Percentiles rank a stretch among this genome's conserved stretches.
These are phyloP conservation scores for Cricetomys ansorgei DNA, from an alignment of 2,113 vertebrate species.

Conservation along the genomic window DNA sequence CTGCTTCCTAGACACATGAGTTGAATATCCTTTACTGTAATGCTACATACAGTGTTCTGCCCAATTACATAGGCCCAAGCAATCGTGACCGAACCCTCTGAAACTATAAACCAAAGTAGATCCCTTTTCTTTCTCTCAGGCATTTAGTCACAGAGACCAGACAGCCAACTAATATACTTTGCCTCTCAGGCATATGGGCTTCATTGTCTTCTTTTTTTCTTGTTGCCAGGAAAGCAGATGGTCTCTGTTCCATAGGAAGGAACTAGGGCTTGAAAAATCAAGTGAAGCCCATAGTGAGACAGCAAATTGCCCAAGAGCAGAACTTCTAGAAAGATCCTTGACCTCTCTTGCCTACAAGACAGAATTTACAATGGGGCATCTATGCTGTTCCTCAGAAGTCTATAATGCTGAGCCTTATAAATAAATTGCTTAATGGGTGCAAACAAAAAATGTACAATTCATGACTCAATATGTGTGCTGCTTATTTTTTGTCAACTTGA, in stretches of 20 bases:
- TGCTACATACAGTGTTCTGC: neutral
- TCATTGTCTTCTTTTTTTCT: neutral
- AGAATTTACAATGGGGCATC: neutral
- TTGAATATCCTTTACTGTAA: too few relatives aligned
- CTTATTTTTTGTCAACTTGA: neutral
- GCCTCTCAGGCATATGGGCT: neutral
- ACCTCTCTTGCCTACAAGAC: neutral
- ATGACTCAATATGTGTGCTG: neutral
- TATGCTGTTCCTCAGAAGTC: neutral
- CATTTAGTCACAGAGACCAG: neutral
- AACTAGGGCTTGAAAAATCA: neutral
- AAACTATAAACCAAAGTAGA: neutral
- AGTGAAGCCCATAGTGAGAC: neutral
- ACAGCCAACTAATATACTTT: neutral
- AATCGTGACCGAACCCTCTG: neutral
- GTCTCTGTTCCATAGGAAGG: neutral
- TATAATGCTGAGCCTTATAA: neutral
- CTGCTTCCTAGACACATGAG: neutral
- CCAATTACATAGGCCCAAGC: accelerated
- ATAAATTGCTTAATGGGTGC: neutral
- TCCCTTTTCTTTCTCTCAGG: neutral
- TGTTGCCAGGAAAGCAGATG: neutral
- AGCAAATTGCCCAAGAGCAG: neutral
- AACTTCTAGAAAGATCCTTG: neutral
- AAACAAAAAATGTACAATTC: neutral